Percentiles rank a stretch among this genome's conserved stretches.
These are phyloP conservation scores for Musca vetustissima DNA, from an alignment of 1,140 invertebrate species.

Conservation along the genomic window DNA sequence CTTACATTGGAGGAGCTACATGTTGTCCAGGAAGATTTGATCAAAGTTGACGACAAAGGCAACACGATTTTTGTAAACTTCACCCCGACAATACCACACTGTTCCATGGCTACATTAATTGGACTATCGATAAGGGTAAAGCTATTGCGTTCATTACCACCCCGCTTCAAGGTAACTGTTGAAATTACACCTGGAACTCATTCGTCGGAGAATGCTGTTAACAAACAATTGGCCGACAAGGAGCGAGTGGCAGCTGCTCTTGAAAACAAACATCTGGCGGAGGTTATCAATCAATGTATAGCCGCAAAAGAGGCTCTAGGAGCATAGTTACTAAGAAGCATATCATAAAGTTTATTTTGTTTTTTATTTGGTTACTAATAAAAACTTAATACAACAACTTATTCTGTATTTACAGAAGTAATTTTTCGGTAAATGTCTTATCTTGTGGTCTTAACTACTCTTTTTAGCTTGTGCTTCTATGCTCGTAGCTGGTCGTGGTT, in stretches of 20 bases:
- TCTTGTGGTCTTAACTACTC: slow-evolving; percentile 17
- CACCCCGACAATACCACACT: slow-evolving; percentile 98
- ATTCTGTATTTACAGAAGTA: background rate
- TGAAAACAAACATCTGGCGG: slow-evolving; percentile 87
- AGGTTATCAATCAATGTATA: slow-evolving; percentile 94
- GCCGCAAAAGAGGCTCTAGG: slow-evolving; percentile 53
- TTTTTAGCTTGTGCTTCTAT: slow-evolving; percentile 27
- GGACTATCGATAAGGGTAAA: slow-evolving; percentile 80
- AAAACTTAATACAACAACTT: slow-evolving; percentile 19
- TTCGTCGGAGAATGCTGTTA: slow-evolving; percentile 86
- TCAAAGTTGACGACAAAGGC: slow-evolving; percentile 72
- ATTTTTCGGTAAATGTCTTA: background rate
- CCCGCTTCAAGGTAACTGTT: slow-evolving; percentile 87
- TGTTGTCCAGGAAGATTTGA: slow-evolving; percentile 85
- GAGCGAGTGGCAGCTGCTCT: slow-evolving; percentile 96
- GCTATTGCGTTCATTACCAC: slow-evolving; percentile 82
- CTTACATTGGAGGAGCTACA: slow-evolving; percentile 93
- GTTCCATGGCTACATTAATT: slow-evolving; percentile 98
- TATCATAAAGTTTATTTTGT: too few species aligned
- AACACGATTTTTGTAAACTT: slow-evolving; percentile 79
- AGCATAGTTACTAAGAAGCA: slow-evolving; percentile 15
- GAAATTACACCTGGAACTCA: slow-evolving; percentile 91
- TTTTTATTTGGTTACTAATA: slow-evolving; percentile 25
- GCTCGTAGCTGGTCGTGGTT: slow-evolving; percentile 44
- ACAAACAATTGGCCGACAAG: slow-evolving; percentile 98